phyloP scores from a whole-genome alignment of 2,797 vertebrate genomes.

The Catostomus latipinnis region DNA sequence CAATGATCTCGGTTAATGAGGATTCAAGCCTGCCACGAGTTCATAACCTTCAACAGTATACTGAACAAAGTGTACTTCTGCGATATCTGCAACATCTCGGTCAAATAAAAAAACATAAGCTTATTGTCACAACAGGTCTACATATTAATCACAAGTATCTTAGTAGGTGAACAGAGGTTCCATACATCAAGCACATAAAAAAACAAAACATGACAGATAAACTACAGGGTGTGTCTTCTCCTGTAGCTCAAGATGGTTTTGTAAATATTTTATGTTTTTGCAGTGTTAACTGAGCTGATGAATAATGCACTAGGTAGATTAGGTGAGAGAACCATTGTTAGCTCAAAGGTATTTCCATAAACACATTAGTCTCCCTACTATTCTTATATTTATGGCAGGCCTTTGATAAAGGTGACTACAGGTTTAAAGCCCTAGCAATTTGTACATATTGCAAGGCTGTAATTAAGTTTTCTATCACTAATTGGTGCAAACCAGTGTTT shows the following conservation, averaged over 20 bases:
- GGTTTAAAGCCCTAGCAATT: neutral
- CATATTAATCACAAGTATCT: neutral
- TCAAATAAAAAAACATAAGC: neutral
- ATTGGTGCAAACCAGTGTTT: no score
- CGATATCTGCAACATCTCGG: neutral
- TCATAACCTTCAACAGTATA: constrained; percentile 59
- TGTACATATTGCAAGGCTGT: neutral
- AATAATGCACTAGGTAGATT: constrained; percentile 44
- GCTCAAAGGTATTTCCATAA: constrained; percentile 46
- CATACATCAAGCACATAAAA: neutral
- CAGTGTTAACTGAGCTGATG: constrained; percentile 19
- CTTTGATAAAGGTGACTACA: neutral
- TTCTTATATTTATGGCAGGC: neutral
- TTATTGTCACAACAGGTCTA: neutral
- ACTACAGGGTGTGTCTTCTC: constrained; percentile 20
- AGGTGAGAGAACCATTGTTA: constrained; percentile 48
- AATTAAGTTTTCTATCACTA: neutral
- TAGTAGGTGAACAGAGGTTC: neutral
- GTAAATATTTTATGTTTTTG: constrained; percentile 64
- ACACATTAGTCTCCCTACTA: neutral
- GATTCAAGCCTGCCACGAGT: constrained; percentile 60
- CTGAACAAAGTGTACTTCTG: neutral
- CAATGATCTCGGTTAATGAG: constrained; percentile 74
- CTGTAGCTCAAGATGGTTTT: constrained; percentile 57
- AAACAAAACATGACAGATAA: constrained; percentile 3